Evolutionary conservation across 2,113 vertebrate genomes (phyloP).

Genomic region (Anas platyrhynchos): DNA sequence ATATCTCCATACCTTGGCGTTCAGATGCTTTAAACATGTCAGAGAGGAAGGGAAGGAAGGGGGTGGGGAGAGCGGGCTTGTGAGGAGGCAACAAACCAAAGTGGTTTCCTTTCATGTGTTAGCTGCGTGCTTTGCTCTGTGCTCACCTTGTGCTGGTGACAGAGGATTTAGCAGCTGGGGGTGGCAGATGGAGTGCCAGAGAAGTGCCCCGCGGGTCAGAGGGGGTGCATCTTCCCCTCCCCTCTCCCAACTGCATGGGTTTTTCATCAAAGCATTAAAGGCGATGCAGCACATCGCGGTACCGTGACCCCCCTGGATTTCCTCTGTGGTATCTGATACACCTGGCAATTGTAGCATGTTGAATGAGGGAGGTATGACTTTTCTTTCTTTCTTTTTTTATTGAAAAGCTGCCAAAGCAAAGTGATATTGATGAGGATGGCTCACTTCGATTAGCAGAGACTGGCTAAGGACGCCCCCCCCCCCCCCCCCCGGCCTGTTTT

Average conservation of each 20-base stretch:
- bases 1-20: conserved; percentile 35
- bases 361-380: not conserved
- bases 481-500: not conserved
- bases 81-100: conserved; percentile 21
- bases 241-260: not conserved
- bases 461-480: not conserved
- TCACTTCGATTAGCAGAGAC: not conserved
- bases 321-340: not conserved
- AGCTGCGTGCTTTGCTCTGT: not conserved
- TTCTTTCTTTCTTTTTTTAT: not conserved
- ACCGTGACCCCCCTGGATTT: conserved; percentile 15
- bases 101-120: conserved; percentile 46
- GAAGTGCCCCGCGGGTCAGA: conserved; percentile 38
- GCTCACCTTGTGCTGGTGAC: conserved; percentile 19
- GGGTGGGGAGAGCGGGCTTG: not conserved
- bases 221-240: not conserved
- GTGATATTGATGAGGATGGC: conserved; percentile 51
- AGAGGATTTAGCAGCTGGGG: conserved; percentile 63
- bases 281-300: not conserved
- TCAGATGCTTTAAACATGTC: conserved; percentile 47
- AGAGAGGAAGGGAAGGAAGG: conserved; percentile 31
- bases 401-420: conserved; percentile 48
- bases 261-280: conserved; percentile 14
- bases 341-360: not conserved
- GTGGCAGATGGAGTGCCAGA: conserved; percentile 63